phyloP scores from a whole-genome alignment of 2,797 vertebrate species.

The Anolis apletophallus region DNA sequence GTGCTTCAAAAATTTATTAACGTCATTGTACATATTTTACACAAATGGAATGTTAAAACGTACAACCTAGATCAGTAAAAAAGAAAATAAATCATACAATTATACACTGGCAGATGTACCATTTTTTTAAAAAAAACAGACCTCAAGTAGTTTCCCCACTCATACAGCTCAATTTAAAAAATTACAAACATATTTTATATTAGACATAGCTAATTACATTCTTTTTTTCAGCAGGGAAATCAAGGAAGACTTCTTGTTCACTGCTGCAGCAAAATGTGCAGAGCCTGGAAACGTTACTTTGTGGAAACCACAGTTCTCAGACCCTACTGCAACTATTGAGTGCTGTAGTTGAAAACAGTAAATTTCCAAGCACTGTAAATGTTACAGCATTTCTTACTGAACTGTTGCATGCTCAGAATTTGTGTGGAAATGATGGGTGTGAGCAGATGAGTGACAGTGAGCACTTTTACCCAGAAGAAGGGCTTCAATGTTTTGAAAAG shows the following conservation, averaged over 20 bases:
- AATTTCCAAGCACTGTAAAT: background rate
- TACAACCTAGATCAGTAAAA: constrained; percentile 74
- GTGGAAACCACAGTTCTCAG: background rate
- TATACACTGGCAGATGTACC: constrained; percentile 67
- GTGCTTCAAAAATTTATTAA: constrained; percentile 78
- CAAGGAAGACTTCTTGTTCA: constrained; percentile 58
- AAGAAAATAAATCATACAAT: constrained; percentile 65
- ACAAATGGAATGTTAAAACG: constrained; percentile 79
- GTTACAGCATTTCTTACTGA: constrained; percentile 31
- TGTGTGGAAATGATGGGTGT: constrained; percentile 47
- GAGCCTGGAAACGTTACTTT: background rate
- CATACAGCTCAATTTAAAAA: constrained; percentile 55
- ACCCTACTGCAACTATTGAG: background rate
- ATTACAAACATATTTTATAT: constrained; percentile 59
- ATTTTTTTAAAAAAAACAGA: constrained; percentile 33
- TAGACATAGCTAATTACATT: constrained; percentile 65
- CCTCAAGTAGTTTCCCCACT: constrained; percentile 55
- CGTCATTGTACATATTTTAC: constrained; percentile 74
- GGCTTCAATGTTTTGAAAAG: constrained; percentile 39
- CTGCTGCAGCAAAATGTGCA: background rate
- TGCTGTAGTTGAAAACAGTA: background rate
- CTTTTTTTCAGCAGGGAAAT: constrained; percentile 45
- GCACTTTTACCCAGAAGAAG: constrained; percentile 35
- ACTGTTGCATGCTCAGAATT: constrained; percentile 11
- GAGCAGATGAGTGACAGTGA: constrained; percentile 28